These are phyloP conservation scores for Corythaixoides concolor DNA, from an alignment of 2,113 vertebrate genomes.

Conservation along the genomic window DNA sequence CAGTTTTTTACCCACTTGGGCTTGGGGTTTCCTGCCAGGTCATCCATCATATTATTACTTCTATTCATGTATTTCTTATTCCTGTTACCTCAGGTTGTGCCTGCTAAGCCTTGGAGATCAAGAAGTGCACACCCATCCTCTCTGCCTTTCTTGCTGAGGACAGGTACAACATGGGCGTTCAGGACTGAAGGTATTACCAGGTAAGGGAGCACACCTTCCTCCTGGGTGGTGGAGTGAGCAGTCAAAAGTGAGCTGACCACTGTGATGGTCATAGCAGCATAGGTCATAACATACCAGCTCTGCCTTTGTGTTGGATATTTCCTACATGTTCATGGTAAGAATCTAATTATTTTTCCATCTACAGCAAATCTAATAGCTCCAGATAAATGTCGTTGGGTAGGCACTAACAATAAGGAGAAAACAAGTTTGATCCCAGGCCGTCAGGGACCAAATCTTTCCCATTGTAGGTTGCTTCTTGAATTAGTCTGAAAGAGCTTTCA, in stretches of 20 bases:
- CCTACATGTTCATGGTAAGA: background rate
- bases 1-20: background rate
- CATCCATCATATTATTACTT: background rate
- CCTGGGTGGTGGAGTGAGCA: background rate
- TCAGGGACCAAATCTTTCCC: background rate
- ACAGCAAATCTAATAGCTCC: background rate
- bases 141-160: background rate
- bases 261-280: background rate
- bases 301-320: background rate
- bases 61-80: background rate
- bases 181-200: background rate
- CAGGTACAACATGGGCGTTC: accelerated
- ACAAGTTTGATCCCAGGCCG: background rate
- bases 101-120: background rate
- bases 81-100: background rate
- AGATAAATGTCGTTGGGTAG: background rate
- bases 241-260: background rate
- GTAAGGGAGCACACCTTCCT: background rate
- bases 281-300: background rate
- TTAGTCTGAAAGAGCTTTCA: background rate
- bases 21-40: background rate
- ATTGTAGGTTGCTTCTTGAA: background rate
- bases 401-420: background rate
- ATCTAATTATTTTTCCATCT: background rate
- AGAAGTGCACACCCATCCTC: background rate